These are phyloP conservation scores for Hexactinellida sp. DNA, from an alignment of 37 sponge, comb jelly and placozoan species.

Conservation along the genomic window DNA sequence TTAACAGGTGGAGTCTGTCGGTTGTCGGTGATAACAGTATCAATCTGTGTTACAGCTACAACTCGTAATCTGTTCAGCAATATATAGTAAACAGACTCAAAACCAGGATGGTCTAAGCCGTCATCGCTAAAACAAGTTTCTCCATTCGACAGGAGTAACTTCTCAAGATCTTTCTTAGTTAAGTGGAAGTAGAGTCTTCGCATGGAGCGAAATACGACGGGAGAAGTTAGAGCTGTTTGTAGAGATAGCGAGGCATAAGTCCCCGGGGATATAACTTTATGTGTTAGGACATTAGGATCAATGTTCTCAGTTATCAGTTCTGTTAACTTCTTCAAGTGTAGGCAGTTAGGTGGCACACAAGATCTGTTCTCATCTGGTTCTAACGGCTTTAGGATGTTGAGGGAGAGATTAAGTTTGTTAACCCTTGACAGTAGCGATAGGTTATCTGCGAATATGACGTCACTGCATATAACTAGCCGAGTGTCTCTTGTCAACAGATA, in stretches of 20 bases:
- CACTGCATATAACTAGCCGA: not conserved
- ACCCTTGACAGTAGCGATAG: not conserved
- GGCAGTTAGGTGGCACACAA: not conserved
- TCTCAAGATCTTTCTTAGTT: not conserved
- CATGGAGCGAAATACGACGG: not conserved
- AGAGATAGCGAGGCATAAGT: not conserved
- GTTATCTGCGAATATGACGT: not conserved
- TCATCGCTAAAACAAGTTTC: conserved; percentile 9
- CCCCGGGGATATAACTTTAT: not conserved
- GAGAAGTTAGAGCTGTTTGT: not conserved
- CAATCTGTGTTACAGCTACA: not conserved
- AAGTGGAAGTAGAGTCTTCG: not conserved
- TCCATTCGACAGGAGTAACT: not conserved
- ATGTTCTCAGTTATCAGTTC: not conserved
- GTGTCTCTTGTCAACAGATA: not conserved
- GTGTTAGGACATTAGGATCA: not conserved
- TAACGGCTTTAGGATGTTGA: not conserved
- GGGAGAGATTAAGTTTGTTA: not conserved
- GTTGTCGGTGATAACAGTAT: not conserved
- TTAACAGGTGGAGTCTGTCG: not conserved
- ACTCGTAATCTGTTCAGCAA: not conserved
- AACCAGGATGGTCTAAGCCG: not conserved
- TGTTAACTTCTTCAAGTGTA: not conserved
- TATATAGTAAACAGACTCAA: not conserved
- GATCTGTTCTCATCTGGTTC: not conserved